phyloP scores from a whole-genome alignment of 2,888 invertebrate genomes.

The Limnephilus lunatus region DNA sequence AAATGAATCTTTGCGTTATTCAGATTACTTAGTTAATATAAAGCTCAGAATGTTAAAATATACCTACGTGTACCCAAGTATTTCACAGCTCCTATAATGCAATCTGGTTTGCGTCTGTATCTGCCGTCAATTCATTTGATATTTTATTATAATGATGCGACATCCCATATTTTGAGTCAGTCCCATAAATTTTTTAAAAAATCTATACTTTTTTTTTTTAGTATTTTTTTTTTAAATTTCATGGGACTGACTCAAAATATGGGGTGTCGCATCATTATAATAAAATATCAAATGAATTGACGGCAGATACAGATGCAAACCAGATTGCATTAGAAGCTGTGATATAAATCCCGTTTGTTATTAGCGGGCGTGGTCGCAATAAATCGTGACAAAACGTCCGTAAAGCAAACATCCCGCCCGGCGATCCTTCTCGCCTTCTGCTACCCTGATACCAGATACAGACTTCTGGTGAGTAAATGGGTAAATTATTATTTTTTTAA shows the following conservation, averaged over 20 bases:
- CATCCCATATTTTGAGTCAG: constrained; percentile 3
- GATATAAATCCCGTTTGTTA: constrained; percentile 56
- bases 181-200: not conserved
- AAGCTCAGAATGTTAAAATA: not conserved
- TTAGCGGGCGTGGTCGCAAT: constrained; percentile 75
- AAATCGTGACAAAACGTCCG: constrained; percentile 79
- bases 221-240: not conserved
- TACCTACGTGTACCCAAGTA: not conserved
- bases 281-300: constrained; percentile 28
- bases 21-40: not conserved
- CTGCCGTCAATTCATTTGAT: constrained; percentile 15
- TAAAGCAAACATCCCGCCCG: constrained; percentile 76
- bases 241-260: not conserved
- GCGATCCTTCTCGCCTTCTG: constrained; percentile 52
- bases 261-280: constrained; percentile 25
- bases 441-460: constrained; percentile 12
- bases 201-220: no score
- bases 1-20: not conserved
- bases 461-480: no score
- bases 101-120: constrained; percentile 47
- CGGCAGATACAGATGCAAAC: constrained; percentile 38
- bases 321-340: constrained; percentile 36
- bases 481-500: not conserved
- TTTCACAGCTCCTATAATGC: not conserved
- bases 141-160: constrained; percentile 39